Conservation (phyloP, 2,113 vertebrate species). For the Gymnobelideus leadbeateri region DNA sequence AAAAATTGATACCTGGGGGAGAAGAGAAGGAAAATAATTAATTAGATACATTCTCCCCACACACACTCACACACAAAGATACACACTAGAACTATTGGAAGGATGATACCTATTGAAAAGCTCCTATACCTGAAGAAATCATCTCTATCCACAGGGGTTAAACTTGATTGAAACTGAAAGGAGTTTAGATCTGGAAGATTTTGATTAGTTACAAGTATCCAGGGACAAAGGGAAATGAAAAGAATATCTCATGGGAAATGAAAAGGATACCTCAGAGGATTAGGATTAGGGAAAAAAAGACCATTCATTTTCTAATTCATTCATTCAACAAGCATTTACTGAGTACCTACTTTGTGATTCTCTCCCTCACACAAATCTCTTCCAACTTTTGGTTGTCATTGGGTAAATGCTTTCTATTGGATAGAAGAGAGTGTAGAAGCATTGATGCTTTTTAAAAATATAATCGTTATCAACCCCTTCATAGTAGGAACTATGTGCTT, state of each 20-base stretch:
- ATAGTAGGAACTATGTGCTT: not conserved
- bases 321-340: not conserved
- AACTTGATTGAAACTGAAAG: slow-evolving; percentile 11
- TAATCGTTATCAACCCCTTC: not conserved
- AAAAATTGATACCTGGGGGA: not conserved
- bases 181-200: slow-evolving; percentile 7
- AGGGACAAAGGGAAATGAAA: slow-evolving; percentile 3
- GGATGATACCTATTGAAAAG: not conserved
- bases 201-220: not conserved
- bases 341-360: not conserved
- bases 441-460: not conserved
- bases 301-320: not conserved
- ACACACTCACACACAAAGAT: not conserved
- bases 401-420: slow-evolving; percentile 1
- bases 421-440: not conserved
- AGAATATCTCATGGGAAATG: not conserved
- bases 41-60: not conserved
- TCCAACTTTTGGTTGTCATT: slow-evolving; percentile 18
- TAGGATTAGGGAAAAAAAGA: not conserved
- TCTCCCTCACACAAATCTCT: slow-evolving; percentile 1
- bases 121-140: not conserved
- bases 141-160: not conserved
- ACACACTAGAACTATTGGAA: not conserved
- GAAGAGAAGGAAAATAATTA: not conserved
- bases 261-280: not conserved